phyloP scores from a whole-genome alignment of 2,113 vertebrate genomes.

The Thamnaconus septentrionalis region DNA sequence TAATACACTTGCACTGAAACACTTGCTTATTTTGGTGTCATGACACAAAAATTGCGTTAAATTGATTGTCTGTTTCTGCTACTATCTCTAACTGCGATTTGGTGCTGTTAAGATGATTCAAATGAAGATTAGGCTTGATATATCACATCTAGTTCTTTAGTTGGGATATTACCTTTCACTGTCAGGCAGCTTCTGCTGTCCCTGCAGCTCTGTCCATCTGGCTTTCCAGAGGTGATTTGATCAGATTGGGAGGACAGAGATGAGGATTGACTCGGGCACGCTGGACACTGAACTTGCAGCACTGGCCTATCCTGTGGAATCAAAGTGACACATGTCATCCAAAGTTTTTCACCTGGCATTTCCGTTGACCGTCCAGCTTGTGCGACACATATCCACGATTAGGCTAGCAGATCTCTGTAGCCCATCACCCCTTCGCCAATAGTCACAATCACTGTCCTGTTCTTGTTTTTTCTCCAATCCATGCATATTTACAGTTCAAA shows the following conservation, averaged over 20 bases:
- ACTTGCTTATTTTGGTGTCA: no score
- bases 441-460: no score
- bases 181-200: background rate
- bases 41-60: no score
- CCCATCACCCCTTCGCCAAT: slow-evolving; percentile 2
- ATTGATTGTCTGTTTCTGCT: no score
- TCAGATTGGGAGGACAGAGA: slow-evolving; percentile 43
- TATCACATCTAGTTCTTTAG: no score
- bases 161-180: slow-evolving; percentile 15
- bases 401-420: slow-evolving; percentile 25
- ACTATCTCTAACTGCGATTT: no score
- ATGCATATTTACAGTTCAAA: no score
- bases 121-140: no score
- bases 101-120: no score
- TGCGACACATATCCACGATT: slow-evolving; percentile 52
- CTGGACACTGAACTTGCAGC: slow-evolving; percentile 55
- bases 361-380: slow-evolving; percentile 47
- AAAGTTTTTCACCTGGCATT: slow-evolving; percentile 70
- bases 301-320: slow-evolving; percentile 50
- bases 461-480: no score
- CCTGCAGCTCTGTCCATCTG: slow-evolving; percentile 45
- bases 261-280: slow-evolving; percentile 47
- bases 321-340: slow-evolving; percentile 74
- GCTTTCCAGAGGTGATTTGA: slow-evolving; percentile 37
- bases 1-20: no score